phyloP scores from a whole-genome alignment of 2,888 invertebrate genomes.

The Yponomeuta plumbellus region DNA sequence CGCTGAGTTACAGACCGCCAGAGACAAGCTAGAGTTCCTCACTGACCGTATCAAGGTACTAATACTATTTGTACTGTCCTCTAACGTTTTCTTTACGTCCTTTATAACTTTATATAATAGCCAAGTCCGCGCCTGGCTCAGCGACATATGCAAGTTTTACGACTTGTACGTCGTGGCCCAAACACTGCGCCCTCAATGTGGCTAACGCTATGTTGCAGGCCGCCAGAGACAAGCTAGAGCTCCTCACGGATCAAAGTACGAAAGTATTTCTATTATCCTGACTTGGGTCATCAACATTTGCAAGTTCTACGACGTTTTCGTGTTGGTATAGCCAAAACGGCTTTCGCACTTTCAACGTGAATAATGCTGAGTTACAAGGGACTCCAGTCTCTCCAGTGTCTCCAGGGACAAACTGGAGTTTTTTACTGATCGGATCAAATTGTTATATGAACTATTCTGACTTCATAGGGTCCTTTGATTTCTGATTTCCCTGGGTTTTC shows the following conservation, averaged over 20 bases:
- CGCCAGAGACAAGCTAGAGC: too few species aligned
- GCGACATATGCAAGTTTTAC: too few species aligned
- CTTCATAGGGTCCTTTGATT: conserved; percentile 87
- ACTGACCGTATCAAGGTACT: conserved; percentile 81
- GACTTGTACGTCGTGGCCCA: too few species aligned
- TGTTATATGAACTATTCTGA: conserved; percentile 79
- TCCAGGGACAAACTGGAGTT: conserved; percentile 87
- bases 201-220: too few species aligned
- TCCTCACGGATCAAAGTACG: too few species aligned
- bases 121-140: too few species aligned
- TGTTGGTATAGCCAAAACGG: conserved; percentile 94
- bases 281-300: conserved; percentile 96
- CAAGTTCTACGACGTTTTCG: conserved; percentile 92
- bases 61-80: too few species aligned
- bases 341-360: conserved; percentile 88
- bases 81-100: too few species aligned
- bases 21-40: conserved; percentile 85
- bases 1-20: conserved; percentile 87
- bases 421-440: conserved; percentile 83
- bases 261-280: too few species aligned
- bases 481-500: conserved; percentile 98
- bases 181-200: too few species aligned
- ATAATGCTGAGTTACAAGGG: conserved; percentile 88
- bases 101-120: too few species aligned
- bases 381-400: too few species aligned